These are phyloP conservation scores for Phortica okadai DNA, from an alignment of 2,888 invertebrate species.

Conservation along the genomic window DNA sequence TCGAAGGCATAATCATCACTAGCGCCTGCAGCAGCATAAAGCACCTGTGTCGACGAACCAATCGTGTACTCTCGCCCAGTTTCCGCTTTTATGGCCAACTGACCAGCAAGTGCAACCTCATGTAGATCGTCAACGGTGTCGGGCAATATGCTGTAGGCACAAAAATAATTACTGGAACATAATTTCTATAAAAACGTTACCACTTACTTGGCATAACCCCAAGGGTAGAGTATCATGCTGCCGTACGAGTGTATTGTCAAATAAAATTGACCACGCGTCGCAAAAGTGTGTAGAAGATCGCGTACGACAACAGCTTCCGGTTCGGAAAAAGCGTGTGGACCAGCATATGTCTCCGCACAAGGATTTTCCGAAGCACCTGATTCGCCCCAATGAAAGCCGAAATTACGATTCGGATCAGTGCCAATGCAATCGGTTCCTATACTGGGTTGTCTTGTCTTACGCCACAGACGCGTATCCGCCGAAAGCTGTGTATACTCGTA, in stretches of 20 bases:
- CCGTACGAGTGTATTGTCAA: constrained; percentile 66
- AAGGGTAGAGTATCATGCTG: constrained; percentile 64
- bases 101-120: constrained; percentile 68
- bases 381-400: constrained; percentile 79
- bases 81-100: constrained; percentile 68
- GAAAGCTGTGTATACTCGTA: constrained; percentile 79
- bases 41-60: constrained; percentile 66
- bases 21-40: constrained; percentile 79
- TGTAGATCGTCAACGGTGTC: constrained; percentile 75
- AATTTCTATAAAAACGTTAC: fast-evolving
- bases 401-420: constrained; percentile 82
- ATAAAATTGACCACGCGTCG: constrained; percentile 76
- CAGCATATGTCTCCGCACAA: constrained; percentile 80
- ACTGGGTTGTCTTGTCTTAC: constrained; percentile 77
- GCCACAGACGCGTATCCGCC: constrained; percentile 76
- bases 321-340: constrained; percentile 80
- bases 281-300: constrained; percentile 77
- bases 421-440: constrained; percentile 73
- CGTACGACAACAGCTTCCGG: constrained; percentile 79
- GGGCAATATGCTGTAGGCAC: constrained; percentile 67
- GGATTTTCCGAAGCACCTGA: constrained; percentile 65
- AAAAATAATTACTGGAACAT: not conserved
- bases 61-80: constrained; percentile 70
- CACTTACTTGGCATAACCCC: constrained; percentile 66
- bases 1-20: constrained; percentile 81